Conservation (phyloP, 1,140 invertebrate genomes). For the Zelostemma sp. region DNA sequence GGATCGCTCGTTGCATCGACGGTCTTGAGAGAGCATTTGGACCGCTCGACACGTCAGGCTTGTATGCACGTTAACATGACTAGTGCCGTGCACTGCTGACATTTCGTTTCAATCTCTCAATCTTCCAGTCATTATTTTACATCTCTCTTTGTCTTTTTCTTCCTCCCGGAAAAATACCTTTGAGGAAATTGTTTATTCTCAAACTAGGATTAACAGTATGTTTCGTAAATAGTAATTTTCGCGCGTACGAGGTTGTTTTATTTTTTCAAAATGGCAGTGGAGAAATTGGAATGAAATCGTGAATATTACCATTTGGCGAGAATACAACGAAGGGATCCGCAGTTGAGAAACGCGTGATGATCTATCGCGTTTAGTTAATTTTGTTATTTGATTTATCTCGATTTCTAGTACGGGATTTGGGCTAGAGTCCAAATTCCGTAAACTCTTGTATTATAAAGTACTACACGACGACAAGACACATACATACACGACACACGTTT, state of each 20-base stretch:
- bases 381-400: constrained; percentile 70
- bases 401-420: constrained; percentile 54
- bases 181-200: no score
- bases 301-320: constrained; percentile 45
- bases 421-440: constrained; percentile 5
- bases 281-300: constrained; percentile 22
- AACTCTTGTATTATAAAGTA: constrained; percentile 68
- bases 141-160: no score
- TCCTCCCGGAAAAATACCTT: no score
- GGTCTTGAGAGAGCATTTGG: constrained; percentile 6
- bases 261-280: no score
- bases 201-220: no score
- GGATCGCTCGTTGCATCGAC: constrained; percentile 43
- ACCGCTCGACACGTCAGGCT: constrained; percentile 37
- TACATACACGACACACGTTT: constrained; percentile 64
- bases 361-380: constrained; percentile 68
- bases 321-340: constrained; percentile 47
- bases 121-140: no score
- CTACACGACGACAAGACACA: constrained; percentile 57
- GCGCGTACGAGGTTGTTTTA: no score
- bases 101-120: constrained; percentile 15
- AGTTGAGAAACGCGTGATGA: constrained; percentile 54
- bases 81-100: constrained; percentile 38
- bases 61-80: constrained; percentile 37
- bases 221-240: constrained; percentile 29